Conservation (phyloP, 1,140 invertebrate species). For the Hermetia illucens region DNA sequence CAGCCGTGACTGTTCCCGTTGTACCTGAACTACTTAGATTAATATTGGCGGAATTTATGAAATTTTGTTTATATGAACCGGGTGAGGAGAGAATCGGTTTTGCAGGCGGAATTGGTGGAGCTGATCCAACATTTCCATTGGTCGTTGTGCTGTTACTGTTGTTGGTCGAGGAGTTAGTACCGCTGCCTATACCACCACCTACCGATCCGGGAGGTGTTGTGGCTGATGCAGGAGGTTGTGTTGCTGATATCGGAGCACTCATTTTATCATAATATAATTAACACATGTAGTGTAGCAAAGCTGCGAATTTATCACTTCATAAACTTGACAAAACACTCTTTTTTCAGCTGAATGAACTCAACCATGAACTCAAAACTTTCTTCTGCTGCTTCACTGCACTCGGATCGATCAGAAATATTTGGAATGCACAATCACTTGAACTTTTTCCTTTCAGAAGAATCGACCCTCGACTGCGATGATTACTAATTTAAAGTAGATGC, state of each 20-base stretch:
- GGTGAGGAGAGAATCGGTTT: slow-evolving; percentile 9
- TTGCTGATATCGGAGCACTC: slow-evolving; percentile 1
- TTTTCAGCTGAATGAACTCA: no score
- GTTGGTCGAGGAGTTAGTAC: not conserved
- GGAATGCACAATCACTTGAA: no score
- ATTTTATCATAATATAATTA: slow-evolving; percentile 4
- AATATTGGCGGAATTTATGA: slow-evolving; percentile 2
- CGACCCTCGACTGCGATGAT: no score
- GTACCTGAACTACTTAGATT: not conserved
- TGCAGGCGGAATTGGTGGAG: slow-evolving; percentile 8
- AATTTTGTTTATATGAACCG: slow-evolving; percentile 8
- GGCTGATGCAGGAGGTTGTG: not conserved
- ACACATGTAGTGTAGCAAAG: no score
- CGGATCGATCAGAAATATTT: no score
- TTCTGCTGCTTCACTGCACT: no score
- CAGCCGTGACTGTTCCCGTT: slow-evolving; percentile 2
- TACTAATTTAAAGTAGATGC: no score
- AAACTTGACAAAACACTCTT: no score
- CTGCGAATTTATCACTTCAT: no score
- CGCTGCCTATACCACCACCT: not conserved
- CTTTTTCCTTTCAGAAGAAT: no score
- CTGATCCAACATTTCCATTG: not conserved
- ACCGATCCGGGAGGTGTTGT: not conserved
- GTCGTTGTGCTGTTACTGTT: not conserved
- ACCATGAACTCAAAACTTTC: no score